Percentiles rank a stretch among this genome's conserved stretches.
These are phyloP conservation scores for Montipora capitata DNA, from an alignment of 92 coral and sea anemone species.

Conservation along the genomic window DNA sequence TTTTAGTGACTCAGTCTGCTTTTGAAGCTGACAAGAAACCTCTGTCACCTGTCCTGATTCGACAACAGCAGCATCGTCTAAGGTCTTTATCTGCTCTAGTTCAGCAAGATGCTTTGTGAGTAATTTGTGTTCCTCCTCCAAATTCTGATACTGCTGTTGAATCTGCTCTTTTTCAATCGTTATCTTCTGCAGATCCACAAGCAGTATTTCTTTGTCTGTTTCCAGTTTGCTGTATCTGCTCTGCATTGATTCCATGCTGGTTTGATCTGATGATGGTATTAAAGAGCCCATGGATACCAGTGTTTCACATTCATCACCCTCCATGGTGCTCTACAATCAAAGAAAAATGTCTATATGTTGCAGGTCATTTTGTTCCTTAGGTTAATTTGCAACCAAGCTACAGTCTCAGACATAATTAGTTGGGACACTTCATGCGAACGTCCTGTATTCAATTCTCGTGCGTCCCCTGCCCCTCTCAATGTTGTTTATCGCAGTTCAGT, in stretches of 20 bases:
- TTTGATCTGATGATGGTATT: constrained; percentile 10
- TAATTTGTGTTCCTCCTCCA: constrained; percentile 36
- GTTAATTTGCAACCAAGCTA: no score
- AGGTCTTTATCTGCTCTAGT: background rate
- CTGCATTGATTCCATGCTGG: constrained; percentile 3
- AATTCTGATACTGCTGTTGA: constrained; percentile 23
- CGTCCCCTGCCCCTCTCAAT: no score
- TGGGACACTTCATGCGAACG: no score
- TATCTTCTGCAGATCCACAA: constrained; percentile 66
- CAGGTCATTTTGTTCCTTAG: no score
- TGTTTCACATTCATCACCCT: constrained; percentile 29
- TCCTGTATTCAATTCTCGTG: no score
- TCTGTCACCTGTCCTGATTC: background rate
- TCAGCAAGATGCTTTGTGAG: constrained; percentile 34
- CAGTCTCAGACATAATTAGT: no score
- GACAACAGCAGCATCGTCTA: background rate
- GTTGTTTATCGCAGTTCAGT: no score
- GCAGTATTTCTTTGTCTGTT: constrained; percentile 72
- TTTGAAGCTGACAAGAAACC: constrained; percentile 15
- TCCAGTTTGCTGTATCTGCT: constrained; percentile 39
- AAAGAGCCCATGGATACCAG: constrained; percentile 27
- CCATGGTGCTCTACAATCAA: constrained; percentile 17
- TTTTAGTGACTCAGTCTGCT: constrained; percentile 30
- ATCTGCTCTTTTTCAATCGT: constrained; percentile 65
- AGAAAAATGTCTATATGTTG: background rate